phyloP scores from a whole-genome alignment of 2,797 vertebrate genomes.

The Poecilia wingei region DNA sequence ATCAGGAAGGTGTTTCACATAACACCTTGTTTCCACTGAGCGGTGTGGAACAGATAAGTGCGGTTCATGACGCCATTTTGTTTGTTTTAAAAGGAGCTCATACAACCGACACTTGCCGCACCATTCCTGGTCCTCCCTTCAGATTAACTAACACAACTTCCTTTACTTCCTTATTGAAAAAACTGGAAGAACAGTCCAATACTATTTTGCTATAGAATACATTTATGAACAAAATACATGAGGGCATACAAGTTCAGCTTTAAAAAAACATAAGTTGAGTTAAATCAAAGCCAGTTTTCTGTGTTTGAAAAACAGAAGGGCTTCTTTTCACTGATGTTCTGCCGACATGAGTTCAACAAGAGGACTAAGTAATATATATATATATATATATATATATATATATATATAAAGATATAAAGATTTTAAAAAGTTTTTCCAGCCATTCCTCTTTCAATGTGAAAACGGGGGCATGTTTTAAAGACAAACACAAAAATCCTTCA shows the following conservation, averaged over 20 bases:
- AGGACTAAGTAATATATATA: neutral
- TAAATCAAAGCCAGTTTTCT: conserved; percentile 29
- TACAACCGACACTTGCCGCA: neutral
- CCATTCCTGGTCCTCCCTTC: neutral
- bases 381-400: too few relatives aligned
- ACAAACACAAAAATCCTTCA: conserved; percentile 23
- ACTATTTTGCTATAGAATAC: neutral
- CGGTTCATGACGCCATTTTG: neutral
- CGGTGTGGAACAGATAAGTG: neutral
- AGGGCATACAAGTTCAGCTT: neutral
- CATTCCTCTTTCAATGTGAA: neutral
- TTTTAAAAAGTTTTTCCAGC: neutral
- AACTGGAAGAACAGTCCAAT: neutral
- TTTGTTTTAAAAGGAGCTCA: neutral
- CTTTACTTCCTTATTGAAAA: neutral
- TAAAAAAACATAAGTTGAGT: conserved; percentile 12
- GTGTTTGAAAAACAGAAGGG: conserved; percentile 31
- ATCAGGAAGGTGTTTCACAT: neutral
- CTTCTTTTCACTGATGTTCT: conserved; percentile 30
- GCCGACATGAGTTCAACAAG: conserved; percentile 17
- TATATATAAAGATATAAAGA: too few relatives aligned
- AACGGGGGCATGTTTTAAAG: neutral
- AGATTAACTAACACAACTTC: neutral
- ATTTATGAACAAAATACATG: neutral
- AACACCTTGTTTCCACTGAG: neutral